Percentiles rank a stretch among this genome's conserved stretches.
These are phyloP conservation scores for Drosophila vallismaia DNA, from an alignment of 2,888 invertebrate genomes.

Conservation along the genomic window DNA sequence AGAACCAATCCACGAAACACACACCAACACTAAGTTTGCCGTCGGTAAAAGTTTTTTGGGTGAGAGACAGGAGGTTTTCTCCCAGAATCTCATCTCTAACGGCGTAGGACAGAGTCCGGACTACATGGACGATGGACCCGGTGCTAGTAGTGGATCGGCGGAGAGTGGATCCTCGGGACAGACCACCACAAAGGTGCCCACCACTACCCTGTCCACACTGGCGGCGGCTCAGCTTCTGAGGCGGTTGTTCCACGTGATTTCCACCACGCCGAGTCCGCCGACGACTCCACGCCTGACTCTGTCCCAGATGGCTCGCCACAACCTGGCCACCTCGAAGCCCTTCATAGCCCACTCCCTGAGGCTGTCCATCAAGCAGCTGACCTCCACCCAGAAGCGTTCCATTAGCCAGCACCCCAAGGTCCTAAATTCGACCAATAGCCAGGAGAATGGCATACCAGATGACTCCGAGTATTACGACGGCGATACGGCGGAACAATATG, in stretches of 20 bases:
- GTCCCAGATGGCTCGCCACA: slow-evolving; percentile 55
- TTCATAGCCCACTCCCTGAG: slow-evolving; percentile 57
- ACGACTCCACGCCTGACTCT: slow-evolving; percentile 39
- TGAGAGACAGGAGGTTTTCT: neutral
- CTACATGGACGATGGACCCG: slow-evolving; percentile 56
- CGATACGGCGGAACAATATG: slow-evolving; percentile 39
- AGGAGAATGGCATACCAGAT: slow-evolving; percentile 25
- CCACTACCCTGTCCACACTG: slow-evolving; percentile 50
- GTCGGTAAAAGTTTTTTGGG: neutral
- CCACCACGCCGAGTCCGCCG: slow-evolving; percentile 39
- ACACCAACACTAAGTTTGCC: neutral
- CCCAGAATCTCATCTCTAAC: slow-evolving; percentile 33
- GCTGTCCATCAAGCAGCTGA: slow-evolving; percentile 54
- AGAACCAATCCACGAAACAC: neutral
- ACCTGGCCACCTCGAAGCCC: slow-evolving; percentile 57
- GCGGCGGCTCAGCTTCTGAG: slow-evolving; percentile 56
- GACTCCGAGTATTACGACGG: slow-evolving; percentile 52
- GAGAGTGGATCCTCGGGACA: slow-evolving; percentile 11
- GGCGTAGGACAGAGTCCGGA: slow-evolving; percentile 36
- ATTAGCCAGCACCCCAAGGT: neutral
- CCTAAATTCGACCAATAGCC: neutral
- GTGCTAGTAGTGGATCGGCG: neutral
- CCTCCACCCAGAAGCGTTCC: slow-evolving; percentile 32
- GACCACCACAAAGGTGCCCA: slow-evolving; percentile 28
- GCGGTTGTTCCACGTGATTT: slow-evolving; percentile 52